These are phyloP conservation scores for Leptobrachium ailaonicum DNA, from an alignment of 2,113 vertebrate species.

Conservation along the genomic window DNA sequence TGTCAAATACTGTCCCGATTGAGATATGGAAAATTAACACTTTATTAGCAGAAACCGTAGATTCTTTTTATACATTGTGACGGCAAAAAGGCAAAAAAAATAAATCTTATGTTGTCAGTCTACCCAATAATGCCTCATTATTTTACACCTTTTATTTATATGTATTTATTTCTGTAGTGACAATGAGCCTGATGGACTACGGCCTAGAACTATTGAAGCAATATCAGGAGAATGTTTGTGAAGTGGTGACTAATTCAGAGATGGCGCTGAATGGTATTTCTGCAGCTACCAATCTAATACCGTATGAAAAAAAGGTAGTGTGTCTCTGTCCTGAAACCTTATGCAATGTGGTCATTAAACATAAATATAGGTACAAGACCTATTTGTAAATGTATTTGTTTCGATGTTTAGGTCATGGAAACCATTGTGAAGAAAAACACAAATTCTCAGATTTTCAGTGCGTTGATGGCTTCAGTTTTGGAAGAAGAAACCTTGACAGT, in stretches of 20 bases:
- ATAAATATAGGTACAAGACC: background rate
- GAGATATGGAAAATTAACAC: too few species aligned
- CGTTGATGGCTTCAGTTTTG: constrained; percentile 59
- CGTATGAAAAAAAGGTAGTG: constrained; percentile 65
- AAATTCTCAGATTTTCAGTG: constrained; percentile 45
- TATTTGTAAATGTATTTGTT: background rate
- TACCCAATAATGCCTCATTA: too few species aligned
- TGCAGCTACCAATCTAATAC: constrained; percentile 55
- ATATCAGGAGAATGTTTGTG: constrained; percentile 59
- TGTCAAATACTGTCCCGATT: too few species aligned
- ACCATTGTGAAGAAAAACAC: constrained; percentile 53
- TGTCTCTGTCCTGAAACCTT: background rate
- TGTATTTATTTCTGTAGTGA: constrained; percentile 43
- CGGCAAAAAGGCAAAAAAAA: too few species aligned
- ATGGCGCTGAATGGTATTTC: constrained; percentile 58
- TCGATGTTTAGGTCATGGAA: constrained; percentile 59
- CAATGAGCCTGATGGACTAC: constrained; percentile 55
- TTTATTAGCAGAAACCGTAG: too few species aligned
- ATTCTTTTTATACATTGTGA: too few species aligned
- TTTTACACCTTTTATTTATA: too few species aligned
- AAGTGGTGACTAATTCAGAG: constrained; percentile 59
- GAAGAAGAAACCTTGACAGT: constrained; percentile 59
- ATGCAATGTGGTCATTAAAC: background rate
- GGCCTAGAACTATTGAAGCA: constrained; percentile 62
- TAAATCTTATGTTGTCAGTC: too few species aligned